Percentiles rank a stretch among this genome's conserved stretches.
Conservation (phyloP, 1,140 invertebrate species). For the Elysia chlorotica region DNA sequence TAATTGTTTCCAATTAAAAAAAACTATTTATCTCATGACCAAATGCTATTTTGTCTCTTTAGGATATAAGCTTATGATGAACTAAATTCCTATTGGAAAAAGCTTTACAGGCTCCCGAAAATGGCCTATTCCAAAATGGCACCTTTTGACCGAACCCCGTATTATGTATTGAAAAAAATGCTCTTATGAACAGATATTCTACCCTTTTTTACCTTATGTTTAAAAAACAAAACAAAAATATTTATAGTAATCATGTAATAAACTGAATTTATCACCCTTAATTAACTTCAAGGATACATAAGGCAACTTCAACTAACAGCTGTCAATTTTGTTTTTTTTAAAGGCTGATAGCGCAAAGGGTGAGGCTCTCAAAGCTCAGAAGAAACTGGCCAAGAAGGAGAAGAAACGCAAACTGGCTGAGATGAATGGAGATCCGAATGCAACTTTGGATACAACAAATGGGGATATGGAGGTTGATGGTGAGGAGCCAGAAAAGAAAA, state of each 20-base stretch:
- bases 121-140: too few species aligned
- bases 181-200: not conserved
- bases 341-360: slow-evolving; percentile 39
- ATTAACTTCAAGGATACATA: not conserved
- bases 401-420: slow-evolving; percentile 42
- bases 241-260: not conserved
- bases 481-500: slow-evolving; percentile 31
- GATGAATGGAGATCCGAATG: slow-evolving; percentile 27
- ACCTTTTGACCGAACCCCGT: too few species aligned
- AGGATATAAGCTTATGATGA: too few species aligned
- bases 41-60: too few species aligned
- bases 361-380: slow-evolving; percentile 30
- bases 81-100: too few species aligned
- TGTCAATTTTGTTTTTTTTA: slow-evolving; percentile 25
- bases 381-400: slow-evolving; percentile 53
- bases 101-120: too few species aligned
- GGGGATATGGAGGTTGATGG: slow-evolving; percentile 34
- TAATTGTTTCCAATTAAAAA: too few species aligned
- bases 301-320: not conserved
- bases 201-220: not conserved
- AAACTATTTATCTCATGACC: too few species aligned
- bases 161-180: not conserved
- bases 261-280: not conserved
- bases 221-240: not conserved
- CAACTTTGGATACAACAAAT: slow-evolving; percentile 28